These are phyloP conservation scores for Myotis daubentonii DNA, from an alignment of 2,797 vertebrate species.

Conservation along the genomic window DNA sequence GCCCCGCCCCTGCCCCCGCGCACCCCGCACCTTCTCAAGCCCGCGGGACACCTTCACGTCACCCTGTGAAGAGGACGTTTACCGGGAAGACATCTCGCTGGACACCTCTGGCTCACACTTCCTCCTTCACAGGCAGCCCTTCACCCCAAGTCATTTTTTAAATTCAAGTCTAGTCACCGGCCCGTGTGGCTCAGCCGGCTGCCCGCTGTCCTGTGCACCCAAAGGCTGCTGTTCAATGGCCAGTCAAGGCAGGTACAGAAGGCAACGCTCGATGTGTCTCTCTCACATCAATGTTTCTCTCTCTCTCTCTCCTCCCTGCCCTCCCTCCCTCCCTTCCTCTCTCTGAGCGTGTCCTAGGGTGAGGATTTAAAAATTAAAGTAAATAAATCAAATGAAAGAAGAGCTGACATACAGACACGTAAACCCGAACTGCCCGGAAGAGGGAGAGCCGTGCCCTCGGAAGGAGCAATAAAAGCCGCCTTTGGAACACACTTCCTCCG, in stretches of 20 bases:
- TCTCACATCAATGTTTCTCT: too few relatives aligned
- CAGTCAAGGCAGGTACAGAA: too few relatives aligned
- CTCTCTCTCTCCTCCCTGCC: too few relatives aligned
- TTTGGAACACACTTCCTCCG: neutral
- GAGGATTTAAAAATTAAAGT: too few relatives aligned
- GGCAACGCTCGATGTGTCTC: too few relatives aligned
- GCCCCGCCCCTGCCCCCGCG: too few relatives aligned
- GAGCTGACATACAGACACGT: neutral
- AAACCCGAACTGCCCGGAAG: neutral
- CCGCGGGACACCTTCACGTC: neutral
- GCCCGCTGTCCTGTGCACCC: accelerated
- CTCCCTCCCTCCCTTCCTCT: too few relatives aligned
- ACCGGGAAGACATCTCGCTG: neutral
- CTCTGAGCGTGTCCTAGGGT: too few relatives aligned
- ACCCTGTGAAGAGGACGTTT: neutral
- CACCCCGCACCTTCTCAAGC: neutral
- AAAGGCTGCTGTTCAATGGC: too few relatives aligned
- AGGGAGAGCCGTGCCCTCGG: neutral
- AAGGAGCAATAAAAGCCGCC: neutral
- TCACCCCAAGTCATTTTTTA: neutral
- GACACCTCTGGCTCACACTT: neutral
- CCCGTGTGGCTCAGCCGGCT: too few relatives aligned
- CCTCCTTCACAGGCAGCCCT: neutral
- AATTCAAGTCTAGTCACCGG: too few relatives aligned
- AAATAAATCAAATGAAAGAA: too few relatives aligned